Percentiles rank a stretch among this genome's conserved stretches.
Evolutionary conservation across 2,888 invertebrate species (phyloP).

Genomic region (Drosophila trichaetosa): DNA sequence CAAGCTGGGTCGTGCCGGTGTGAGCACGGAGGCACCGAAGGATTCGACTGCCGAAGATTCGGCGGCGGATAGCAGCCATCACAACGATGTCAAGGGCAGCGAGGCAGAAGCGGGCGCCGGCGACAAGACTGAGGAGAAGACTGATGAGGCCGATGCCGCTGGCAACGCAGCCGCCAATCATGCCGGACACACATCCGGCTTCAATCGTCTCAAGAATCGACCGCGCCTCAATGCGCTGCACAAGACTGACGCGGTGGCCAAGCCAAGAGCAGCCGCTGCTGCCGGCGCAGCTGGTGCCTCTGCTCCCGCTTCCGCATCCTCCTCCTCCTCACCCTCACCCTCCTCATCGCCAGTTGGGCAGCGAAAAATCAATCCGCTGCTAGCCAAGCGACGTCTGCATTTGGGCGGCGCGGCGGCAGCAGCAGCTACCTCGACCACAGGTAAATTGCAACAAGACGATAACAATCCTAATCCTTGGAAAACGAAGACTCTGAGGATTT

Average conservation of each 20-base stretch:
- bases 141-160: constrained; percentile 47
- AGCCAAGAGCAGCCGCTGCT: constrained; percentile 70
- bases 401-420: constrained; percentile 84
- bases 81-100: constrained; percentile 78
- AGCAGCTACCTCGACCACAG: constrained; percentile 82
- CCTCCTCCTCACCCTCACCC: constrained; percentile 23
- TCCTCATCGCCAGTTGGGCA: constrained; percentile 64
- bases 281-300: constrained; percentile 39
- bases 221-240: constrained; percentile 83
- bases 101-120: constrained; percentile 43
- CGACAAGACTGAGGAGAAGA: constrained; percentile 56
- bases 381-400: constrained; percentile 83
- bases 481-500: not conserved
- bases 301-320: constrained; percentile 35
- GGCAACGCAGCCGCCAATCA: constrained; percentile 46
- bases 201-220: constrained; percentile 84
- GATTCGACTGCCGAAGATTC: constrained; percentile 70
- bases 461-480: not conserved
- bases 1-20: constrained; percentile 72
- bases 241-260: constrained; percentile 83
- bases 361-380: constrained; percentile 84
- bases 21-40: constrained; percentile 74
- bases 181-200: constrained; percentile 69
- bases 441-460: constrained; percentile 47
- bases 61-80: constrained; percentile 79